Conservation (phyloP, 2,797 vertebrate genomes). For the Enteromius argenteus region DNA sequence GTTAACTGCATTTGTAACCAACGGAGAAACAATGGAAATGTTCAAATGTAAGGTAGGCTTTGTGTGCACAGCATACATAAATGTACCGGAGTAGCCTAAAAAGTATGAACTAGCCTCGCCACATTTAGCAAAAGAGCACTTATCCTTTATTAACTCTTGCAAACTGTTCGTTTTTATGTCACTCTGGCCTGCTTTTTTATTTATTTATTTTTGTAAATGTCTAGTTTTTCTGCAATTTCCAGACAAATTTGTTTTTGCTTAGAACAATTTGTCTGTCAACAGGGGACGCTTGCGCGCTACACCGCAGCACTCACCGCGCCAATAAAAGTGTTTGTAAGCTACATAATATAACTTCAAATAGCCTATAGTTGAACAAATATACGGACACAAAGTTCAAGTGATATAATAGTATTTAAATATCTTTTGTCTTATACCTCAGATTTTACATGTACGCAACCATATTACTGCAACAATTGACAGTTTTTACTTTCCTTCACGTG, state of each 20-base stretch:
- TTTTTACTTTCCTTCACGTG: neutral
- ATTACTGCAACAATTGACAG: neutral
- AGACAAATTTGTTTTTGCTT: neutral
- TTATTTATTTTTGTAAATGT: neutral
- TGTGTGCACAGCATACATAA: neutral
- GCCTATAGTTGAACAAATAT: neutral
- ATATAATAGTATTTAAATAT: no score
- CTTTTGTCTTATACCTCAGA: neutral
- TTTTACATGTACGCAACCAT: neutral
- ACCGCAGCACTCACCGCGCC: neutral
- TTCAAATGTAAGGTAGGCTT: neutral
- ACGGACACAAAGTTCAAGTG: neutral
- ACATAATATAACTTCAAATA: neutral
- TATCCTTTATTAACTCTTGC: neutral
- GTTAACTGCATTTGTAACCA: neutral
- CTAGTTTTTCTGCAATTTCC: neutral
- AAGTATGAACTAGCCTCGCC: neutral
- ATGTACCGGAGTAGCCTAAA: neutral
- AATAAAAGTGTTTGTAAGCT: neutral
- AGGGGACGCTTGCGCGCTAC: conserved; percentile 41
- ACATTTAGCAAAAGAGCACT: neutral
- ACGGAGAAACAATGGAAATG: neutral
- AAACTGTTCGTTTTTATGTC: neutral
- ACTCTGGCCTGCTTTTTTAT: neutral
- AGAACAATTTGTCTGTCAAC: conserved; percentile 23